Evolutionary conservation across 2,888 invertebrate species (phyloP), one percentile per base, ranked within the genome.

Genomic region (Deladenus siricidicola): DNA sequence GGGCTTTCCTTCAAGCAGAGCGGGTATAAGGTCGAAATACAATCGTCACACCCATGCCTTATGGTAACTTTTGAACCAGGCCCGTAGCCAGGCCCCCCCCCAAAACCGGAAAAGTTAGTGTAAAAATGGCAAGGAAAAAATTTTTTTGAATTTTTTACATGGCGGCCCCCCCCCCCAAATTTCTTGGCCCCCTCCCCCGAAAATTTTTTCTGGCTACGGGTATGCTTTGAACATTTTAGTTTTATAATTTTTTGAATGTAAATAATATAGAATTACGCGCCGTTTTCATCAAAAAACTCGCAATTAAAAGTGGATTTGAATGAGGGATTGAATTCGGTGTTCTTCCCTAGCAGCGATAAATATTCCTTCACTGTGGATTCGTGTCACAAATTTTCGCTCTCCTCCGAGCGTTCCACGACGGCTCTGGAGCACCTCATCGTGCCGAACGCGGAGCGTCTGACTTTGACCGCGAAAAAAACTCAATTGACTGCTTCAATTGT

Each of bases 1-100:
- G 78, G 74, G 19, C 57, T 82, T 21, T 70, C 74, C 50, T 81
- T 83, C 62, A 59, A 69, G 14, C 83, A 83, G 68, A 80, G 74
- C 29, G 82, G 82, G 10, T 81, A 80, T 19, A 28, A 51, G 28
- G 28, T n/a, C 21, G 47, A 10, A n/a, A 47, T 47, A 6, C 47
- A n/a, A 10, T 6, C 26, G 21, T 47, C 47, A 21, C 47, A 34
- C 3, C 42, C 53, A 29, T 19, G 21, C 21, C 1, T 17, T 14
- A 1, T 21, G 34, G 3, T n/a, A n/a, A n/a, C n/a, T n/a, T n/a
- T n/a, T n/a, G n/a, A n/a, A n/a, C n/a, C n/a, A n/a, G n/a, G n/a
- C n/a, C n/a, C n/a, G n/a, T n/a, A n/a, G n/a, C n/a, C n/a, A n/a
- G n/a, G n/a, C n/a, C n/a, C n/a, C n/a, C n/a, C n/a, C n/a, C n/a